Percentiles rank a stretch among this genome's conserved stretches.
These are phyloP conservation scores for Conus canariensis DNA, from an alignment of 2,888 invertebrate species.

Conservation along the genomic window DNA sequence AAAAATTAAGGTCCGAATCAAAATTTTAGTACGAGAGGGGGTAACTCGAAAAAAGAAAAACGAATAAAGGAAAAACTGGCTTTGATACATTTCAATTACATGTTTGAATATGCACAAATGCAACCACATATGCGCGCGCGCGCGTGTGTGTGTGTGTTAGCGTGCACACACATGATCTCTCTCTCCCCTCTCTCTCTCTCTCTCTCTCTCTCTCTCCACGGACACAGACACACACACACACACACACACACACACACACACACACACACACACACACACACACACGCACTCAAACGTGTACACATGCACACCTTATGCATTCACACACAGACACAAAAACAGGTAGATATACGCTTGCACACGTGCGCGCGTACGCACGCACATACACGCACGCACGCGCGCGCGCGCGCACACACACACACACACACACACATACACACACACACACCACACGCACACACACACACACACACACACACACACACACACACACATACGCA, in stretches of 20 bases:
- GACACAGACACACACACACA: background rate
- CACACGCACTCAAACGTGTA: background rate
- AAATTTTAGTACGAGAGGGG: too few species aligned
- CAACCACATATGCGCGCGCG: background rate
- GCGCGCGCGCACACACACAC: background rate
- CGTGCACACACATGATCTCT: background rate
- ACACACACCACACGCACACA: background rate
- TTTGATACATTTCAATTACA: too few species aligned
- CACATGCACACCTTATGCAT: background rate
- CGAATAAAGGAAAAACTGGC: background rate
- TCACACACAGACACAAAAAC: background rate
- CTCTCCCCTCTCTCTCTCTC: background rate
- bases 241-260: background rate
- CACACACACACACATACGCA: too few species aligned
- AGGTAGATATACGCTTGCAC: background rate
- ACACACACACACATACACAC: background rate
- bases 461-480: too few species aligned
- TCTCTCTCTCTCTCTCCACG: too few species aligned
- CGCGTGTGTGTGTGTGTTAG: background rate
- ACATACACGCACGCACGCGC: background rate
- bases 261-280: constrained; percentile 14
- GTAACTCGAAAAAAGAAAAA: background rate
- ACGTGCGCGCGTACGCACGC: background rate
- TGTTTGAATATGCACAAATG: background rate
- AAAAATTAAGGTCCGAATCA: too few species aligned